Evolutionary conservation across 2,888 invertebrate genomes (phyloP).

Genomic region (Spilarctia lutea): DNA sequence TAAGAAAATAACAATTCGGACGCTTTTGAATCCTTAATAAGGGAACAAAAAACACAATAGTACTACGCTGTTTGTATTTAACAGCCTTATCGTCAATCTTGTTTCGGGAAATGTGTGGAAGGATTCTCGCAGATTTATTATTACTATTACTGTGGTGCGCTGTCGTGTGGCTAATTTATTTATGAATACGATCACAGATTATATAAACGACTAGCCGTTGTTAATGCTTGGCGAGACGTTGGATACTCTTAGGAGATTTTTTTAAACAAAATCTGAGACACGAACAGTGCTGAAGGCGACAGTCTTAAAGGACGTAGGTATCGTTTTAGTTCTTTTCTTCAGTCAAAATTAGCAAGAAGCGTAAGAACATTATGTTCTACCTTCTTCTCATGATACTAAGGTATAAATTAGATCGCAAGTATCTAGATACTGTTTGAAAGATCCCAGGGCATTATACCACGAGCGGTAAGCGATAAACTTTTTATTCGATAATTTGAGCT

Average conservation of each 20-base stretch:
- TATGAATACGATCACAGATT: slow-evolving; percentile 55
- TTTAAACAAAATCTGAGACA: slow-evolving; percentile 58
- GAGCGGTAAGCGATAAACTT: slow-evolving; percentile 37
- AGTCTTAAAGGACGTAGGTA: slow-evolving; percentile 45
- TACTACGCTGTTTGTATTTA: slow-evolving; percentile 41
- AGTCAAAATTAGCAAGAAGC: slow-evolving; percentile 21
- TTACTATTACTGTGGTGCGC: slow-evolving; percentile 47
- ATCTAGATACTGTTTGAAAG: slow-evolving; percentile 13
- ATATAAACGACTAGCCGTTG: slow-evolving; percentile 56
- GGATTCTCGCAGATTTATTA: slow-evolving; percentile 44
- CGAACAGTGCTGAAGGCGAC: slow-evolving; percentile 60
- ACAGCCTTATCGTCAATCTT: slow-evolving; percentile 36
- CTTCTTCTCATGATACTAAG: slow-evolving; percentile 6
- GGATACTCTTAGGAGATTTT: slow-evolving; percentile 64
- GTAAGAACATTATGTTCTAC: neutral
- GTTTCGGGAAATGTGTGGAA: slow-evolving; percentile 34
- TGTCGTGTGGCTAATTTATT: slow-evolving; percentile 59
- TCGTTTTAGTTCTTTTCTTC: slow-evolving; percentile 37
- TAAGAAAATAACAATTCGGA: slow-evolving; percentile 64
- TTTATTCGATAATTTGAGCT: slow-evolving; percentile 30
- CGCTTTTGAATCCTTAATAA: slow-evolving; percentile 63
- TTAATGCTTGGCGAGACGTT: slow-evolving; percentile 55
- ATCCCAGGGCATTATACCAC: slow-evolving; percentile 20
- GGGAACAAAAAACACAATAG: slow-evolving; percentile 50
- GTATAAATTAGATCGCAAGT: slow-evolving; percentile 19